phyloP scores from a whole-genome alignment of 2,797 vertebrate species.

The Alcedo quadribrachys region DNA sequence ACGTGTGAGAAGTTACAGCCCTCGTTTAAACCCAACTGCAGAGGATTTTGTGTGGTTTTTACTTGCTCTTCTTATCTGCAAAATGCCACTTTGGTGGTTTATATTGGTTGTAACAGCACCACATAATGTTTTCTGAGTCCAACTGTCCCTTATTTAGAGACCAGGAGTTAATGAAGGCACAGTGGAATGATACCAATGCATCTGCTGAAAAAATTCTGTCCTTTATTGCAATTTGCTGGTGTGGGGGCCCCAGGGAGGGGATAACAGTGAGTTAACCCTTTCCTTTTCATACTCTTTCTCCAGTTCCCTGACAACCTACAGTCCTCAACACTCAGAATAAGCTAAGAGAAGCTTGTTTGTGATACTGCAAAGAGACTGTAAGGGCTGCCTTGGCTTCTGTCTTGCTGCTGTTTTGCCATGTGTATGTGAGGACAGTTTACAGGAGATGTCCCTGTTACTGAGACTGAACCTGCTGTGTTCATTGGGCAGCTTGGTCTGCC shows the following conservation, averaged over 20 bases:
- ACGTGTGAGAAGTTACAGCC: conserved; percentile 62
- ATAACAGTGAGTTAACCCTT: background rate
- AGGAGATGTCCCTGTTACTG: accelerated
- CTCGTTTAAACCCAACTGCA: conserved; percentile 53
- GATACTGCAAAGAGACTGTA: background rate
- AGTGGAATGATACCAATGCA: background rate
- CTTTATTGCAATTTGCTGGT: background rate
- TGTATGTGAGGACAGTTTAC: background rate
- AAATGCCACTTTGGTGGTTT: conserved; percentile 58
- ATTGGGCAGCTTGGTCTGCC: accelerated
- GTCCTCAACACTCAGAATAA: accelerated
- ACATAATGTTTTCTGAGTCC: conserved; percentile 45
- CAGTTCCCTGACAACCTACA: background rate
- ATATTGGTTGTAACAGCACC: conserved; percentile 39
- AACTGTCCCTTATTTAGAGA: conserved; percentile 58
- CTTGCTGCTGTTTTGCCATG: accelerated
- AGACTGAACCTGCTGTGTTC: background rate
- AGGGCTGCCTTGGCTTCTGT: background rate
- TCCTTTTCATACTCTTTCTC: background rate
- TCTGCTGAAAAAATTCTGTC: conserved; percentile 23
- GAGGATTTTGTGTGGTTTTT: conserved; percentile 51
- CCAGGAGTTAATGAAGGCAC: conserved; percentile 47
- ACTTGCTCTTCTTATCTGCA: conserved; percentile 29
- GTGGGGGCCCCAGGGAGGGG: background rate
- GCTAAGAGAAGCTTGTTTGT: background rate